Evolutionary conservation across 2,113 vertebrate species (phyloP), one percentile per base, ranked within the genome.

Genomic region (Pampusana beccarii): DNA sequence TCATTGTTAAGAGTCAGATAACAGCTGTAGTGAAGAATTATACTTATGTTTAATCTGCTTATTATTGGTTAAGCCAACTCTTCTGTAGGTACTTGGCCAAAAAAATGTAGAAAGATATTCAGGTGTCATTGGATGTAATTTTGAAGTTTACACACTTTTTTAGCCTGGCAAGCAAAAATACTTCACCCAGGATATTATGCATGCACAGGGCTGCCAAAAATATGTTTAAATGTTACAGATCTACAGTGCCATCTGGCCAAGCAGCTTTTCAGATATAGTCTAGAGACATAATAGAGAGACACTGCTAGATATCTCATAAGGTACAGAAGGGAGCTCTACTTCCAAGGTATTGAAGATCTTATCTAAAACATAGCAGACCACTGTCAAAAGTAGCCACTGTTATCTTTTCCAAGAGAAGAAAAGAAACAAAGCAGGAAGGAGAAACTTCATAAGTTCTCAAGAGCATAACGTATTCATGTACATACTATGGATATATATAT

Each of bases 101-200:
- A 38, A 93, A 80, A 92, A 88, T 62, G 44, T 2, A 89, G 77
- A 57, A 85, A 78, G 24, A 72, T 86, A 85, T 75, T 92, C 77
- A 91, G 86, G 88, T 94, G 69, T 91, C 82, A 85, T 11, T 93
- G 53, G 57, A 95, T 73, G 40, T 2, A 93, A 57, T 91, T 95
- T 90, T 90, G 92, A 92, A 92, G 93, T 96, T 96, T 94, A 94
- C 91, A 94, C 80, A 95, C 80, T 93, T 95, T 94, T 96, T 92
- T 95, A 96, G 86, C 73, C 95, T 94, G 95, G 93, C 80, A 96
- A 96, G 90, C 25, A 95, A 93, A 97, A 96, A 92, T 93, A 96
- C 96, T 96, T 94, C 90, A 85, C 73, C 91, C 88, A 93, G 28
- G 61, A 90, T 92, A 95, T 89, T 92, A 93, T 91, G 83, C 65